These are phyloP conservation scores for Tyto alba DNA, from an alignment of 2,113 vertebrate genomes.

Conservation along the genomic window DNA sequence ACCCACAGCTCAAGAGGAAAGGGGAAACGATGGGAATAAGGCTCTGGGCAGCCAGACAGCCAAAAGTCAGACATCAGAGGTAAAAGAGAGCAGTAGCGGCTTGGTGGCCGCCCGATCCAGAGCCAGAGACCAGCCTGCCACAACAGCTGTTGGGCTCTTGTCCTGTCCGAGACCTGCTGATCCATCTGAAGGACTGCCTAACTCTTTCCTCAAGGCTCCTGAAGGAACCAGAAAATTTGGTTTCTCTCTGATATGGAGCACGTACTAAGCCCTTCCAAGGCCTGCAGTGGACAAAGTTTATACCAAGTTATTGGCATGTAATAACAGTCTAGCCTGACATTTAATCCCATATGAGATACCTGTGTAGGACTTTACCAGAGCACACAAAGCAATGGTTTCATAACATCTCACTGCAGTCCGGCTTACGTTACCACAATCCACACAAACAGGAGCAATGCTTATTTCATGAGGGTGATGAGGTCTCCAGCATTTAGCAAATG, in stretches of 20 bases:
- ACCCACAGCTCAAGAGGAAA: not conserved
- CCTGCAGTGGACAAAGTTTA: not conserved
- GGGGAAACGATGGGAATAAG: not conserved
- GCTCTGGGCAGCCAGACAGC: not conserved
- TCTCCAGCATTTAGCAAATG: not conserved
- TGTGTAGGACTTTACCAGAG: rapidly evolving
- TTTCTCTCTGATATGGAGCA: not conserved
- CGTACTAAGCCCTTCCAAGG: not conserved
- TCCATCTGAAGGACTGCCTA: not conserved
- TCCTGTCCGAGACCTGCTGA: not conserved
- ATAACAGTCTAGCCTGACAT: not conserved
- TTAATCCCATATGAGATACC: not conserved
- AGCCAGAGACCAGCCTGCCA: not conserved
- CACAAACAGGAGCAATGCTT: not conserved
- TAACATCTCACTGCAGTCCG: not conserved
- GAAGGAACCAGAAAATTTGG: not conserved
- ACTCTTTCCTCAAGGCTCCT: not conserved
- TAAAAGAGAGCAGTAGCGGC: not conserved
- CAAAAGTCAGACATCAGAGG: not conserved
- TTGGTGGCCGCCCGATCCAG: not conserved
- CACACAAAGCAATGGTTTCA: rapidly evolving
- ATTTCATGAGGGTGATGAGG: not conserved
- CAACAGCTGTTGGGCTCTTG: not conserved
- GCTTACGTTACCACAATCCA: not conserved
- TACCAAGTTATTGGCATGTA: not conserved